Percentiles rank a stretch among this genome's conserved stretches.
Evolutionary conservation across 2,888 invertebrate species (phyloP).

Genomic region (Eumacrocentrus americanus): DNA sequence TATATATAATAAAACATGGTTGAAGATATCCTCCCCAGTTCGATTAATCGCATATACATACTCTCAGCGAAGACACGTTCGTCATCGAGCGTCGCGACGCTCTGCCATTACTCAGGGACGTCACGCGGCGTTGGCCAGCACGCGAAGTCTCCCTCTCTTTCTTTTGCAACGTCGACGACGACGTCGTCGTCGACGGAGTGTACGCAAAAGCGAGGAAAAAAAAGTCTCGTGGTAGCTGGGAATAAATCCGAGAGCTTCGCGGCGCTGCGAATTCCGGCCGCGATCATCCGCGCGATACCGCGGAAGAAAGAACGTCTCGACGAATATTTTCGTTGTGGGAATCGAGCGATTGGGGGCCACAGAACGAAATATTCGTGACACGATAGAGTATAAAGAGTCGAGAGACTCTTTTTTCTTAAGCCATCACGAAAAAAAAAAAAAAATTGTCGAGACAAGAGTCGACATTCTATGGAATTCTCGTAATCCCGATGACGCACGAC

Average conservation of each 20-base stretch:
- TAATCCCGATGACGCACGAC: slow-evolving; percentile 48
- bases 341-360: slow-evolving; percentile 13
- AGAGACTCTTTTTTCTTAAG: slow-evolving; percentile 3
- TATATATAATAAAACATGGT: neutral
- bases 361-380: slow-evolving; percentile 19
- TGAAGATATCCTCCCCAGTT: neutral
- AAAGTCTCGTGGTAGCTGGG: slow-evolving; percentile 20
- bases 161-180: neutral
- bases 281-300: slow-evolving; percentile 21
- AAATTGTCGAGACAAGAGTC: neutral
- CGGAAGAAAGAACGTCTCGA: slow-evolving; percentile 12
- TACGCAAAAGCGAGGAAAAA: neutral
- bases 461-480: slow-evolving; percentile 41
- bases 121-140: slow-evolving; percentile 11
- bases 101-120: slow-evolving; percentile 15
- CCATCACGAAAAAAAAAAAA: neutral
- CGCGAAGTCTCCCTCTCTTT: slow-evolving; percentile 10
- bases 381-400: slow-evolving; percentile 4
- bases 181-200: neutral
- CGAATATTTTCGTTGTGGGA: slow-evolving; percentile 18
- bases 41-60: slow-evolving; percentile 15
- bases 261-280: slow-evolving; percentile 18
- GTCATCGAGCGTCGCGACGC: neutral
- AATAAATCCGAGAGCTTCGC: slow-evolving; percentile 18
- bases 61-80: neutral